Evolutionary conservation across 2,797 vertebrate genomes (phyloP), one percentile per base, ranked within the genome.

Genomic region (Coregonus ussuriensis): DNA sequence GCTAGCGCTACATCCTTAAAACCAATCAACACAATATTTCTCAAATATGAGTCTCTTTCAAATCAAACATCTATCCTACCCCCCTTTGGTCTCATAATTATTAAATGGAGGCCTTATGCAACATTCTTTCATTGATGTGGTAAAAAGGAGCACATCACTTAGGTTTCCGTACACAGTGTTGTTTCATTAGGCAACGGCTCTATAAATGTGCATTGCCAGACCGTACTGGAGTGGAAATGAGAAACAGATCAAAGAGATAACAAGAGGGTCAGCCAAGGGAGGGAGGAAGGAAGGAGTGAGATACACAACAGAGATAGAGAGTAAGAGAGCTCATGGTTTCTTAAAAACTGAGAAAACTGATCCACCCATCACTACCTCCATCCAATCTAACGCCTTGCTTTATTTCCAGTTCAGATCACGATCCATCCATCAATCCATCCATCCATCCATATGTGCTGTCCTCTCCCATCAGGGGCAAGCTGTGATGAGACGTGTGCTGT

Each of bases 371-470:
- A 21, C 67, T 68, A 11, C 29, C 6, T 37, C 13, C 33, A 72
- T 47, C 59, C 54, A 68, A 76, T 79, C 79, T 75, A 82, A 79
- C 79, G 80, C 80, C 68, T 65, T 54, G 41, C 80, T 87, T 84
- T 74, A 76, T 79, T 87, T 84, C 83, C 70, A 70, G 74, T 84
- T 77, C 74, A 82, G 31, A 79, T 79, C 80, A 2, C 5, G 6
- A 59, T 18, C 77, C 81, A 81, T 63, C 87, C 77, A 84, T 78
- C 82, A 76, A 54, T 41, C 77, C 81, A 82, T 65, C 87, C 81
- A 82, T 65, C 87, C 75, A 85, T 77, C 82, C 77, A 54, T 77
- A 75, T 37, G 71, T 75, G 71, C 81, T 80, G 77, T 89, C 78
- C 41, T 74, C 70, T 87, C 76, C 77, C 75, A 85, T 88, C 76